Evolutionary conservation across 35 echinoderm and acorn worm genomes (phyloP).

Genomic region (Diadema setosum): DNA sequence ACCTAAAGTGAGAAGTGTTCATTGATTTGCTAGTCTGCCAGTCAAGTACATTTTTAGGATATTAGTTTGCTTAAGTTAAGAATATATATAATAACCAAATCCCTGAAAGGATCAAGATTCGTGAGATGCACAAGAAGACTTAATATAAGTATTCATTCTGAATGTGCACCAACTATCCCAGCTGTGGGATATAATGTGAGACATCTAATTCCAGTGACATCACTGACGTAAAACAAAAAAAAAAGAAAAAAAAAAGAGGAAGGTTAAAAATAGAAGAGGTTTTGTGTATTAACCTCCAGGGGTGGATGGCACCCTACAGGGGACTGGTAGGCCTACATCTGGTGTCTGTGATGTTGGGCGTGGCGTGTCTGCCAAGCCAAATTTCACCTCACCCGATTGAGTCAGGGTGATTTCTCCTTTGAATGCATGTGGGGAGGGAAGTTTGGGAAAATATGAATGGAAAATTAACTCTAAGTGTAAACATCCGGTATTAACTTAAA

Average conservation of each 20-base stretch:
- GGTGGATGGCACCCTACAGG: neutral
- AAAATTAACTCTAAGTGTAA: neutral
- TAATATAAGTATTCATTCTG: too few relatives aligned
- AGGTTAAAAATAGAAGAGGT: neutral
- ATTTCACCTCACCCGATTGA: neutral
- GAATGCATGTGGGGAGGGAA: neutral
- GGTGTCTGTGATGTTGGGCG: neutral
- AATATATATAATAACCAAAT: too few relatives aligned
- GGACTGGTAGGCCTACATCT: neutral
- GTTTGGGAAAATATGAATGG: neutral
- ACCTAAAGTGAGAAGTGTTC: too few relatives aligned
- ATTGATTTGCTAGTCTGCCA: too few relatives aligned
- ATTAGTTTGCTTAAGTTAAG: neutral
- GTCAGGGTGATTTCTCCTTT: constrained; percentile 1
- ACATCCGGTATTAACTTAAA: too few relatives aligned
- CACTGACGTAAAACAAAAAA: neutral
- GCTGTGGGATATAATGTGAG: too few relatives aligned
- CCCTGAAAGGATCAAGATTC: too few relatives aligned
- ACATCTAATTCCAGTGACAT: neutral
- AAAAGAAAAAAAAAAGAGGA: neutral
- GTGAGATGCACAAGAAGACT: too few relatives aligned
- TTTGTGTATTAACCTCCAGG: neutral
- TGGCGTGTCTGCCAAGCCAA: neutral
- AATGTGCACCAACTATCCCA: too few relatives aligned
- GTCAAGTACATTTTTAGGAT: neutral